Percentiles rank a stretch among this genome's conserved stretches.
Evolutionary conservation across 2,888 invertebrate species (phyloP).

Genomic region (Scaptomyza flava): DNA sequence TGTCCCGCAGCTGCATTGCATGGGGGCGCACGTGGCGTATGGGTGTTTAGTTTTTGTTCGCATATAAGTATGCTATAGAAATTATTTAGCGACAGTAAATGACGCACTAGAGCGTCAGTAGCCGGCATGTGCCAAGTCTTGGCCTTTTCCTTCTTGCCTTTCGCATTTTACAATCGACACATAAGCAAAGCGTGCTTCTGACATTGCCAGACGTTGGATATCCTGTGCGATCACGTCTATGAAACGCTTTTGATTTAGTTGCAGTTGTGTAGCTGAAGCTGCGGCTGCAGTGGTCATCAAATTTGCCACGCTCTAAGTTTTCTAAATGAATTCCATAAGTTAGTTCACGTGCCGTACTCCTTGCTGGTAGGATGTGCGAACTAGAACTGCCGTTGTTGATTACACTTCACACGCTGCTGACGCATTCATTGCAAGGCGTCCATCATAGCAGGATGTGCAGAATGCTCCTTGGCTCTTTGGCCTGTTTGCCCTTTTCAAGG

Average conservation of each 20-base stretch:
- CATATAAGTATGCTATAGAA: conserved; percentile 58
- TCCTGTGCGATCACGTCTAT: conserved; percentile 56
- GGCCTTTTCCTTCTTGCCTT: background rate
- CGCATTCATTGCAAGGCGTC: conserved; percentile 59
- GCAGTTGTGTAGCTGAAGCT: conserved; percentile 17
- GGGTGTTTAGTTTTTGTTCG: conserved; percentile 18
- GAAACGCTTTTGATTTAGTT: conserved; percentile 68
- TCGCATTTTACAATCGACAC: background rate
- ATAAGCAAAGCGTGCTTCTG: conserved; percentile 48
- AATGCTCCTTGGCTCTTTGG: conserved; percentile 13
- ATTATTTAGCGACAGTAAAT: conserved; percentile 45
- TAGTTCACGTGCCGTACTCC: conserved; percentile 53
- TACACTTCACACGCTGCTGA: conserved; percentile 72
- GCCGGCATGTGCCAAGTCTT: conserved; percentile 20
- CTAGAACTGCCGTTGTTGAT: conserved; percentile 63
- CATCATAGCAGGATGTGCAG: conserved; percentile 58
- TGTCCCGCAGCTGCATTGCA: conserved; percentile 11
- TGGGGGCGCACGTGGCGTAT: conserved; percentile 27
- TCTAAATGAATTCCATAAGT: conserved; percentile 67
- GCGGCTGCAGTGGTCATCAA: conserved; percentile 64
- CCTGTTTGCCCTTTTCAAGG: conserved; percentile 34
- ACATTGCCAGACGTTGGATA: conserved; percentile 30
- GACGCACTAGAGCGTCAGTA: conserved; percentile 29
- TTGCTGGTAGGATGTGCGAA: conserved; percentile 39
- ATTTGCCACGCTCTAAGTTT: conserved; percentile 69